A percentile compares a stretch with the other conserved stretches of the same genome.
phyloP scores from a whole-genome alignment of 2,888 invertebrate species.

The Morpho helenor region DNA sequence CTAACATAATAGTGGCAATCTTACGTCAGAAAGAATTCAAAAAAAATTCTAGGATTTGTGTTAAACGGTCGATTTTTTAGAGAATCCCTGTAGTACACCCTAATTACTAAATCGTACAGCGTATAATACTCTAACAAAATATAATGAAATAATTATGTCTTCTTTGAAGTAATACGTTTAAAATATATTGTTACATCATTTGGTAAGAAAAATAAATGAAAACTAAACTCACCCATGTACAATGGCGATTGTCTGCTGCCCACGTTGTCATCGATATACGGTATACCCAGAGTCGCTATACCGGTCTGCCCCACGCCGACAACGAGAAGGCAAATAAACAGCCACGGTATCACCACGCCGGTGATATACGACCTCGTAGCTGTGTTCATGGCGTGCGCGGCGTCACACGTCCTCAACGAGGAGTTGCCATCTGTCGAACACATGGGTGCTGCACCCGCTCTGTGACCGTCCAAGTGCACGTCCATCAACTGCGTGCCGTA shows the following conservation, averaged over 20 bases:
- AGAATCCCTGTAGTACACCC: too few relatives aligned
- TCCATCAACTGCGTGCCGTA: constrained; percentile 87
- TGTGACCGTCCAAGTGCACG: constrained; percentile 55
- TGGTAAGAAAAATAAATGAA: too few relatives aligned
- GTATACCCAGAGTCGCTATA: constrained; percentile 94
- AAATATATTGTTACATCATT: too few relatives aligned
- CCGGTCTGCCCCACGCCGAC: constrained; percentile 96
- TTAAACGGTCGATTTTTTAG: too few relatives aligned
- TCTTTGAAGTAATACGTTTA: too few relatives aligned
- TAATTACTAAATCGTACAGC: too few relatives aligned
- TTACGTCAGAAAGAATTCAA: too few relatives aligned
- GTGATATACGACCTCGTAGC: constrained; percentile 87
- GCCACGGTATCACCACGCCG: constrained; percentile 90
- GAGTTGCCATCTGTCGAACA: constrained; percentile 45
- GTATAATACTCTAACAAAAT: too few relatives aligned
- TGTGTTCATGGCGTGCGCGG: constrained; percentile 81
- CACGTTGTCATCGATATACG: constrained; percentile 96
- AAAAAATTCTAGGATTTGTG: too few relatives aligned
- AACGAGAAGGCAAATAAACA: constrained; percentile 91
- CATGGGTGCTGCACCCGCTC: constrained; percentile 56
- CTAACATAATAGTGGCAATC: too few relatives aligned
- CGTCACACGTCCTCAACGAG: constrained; percentile 70
- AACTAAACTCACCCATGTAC: constrained; percentile 87
- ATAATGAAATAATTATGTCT: too few relatives aligned
- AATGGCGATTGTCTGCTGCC: constrained; percentile 94